Conservation (phyloP, 2,888 invertebrate species). For the Hymenopus coronatus region DNA sequence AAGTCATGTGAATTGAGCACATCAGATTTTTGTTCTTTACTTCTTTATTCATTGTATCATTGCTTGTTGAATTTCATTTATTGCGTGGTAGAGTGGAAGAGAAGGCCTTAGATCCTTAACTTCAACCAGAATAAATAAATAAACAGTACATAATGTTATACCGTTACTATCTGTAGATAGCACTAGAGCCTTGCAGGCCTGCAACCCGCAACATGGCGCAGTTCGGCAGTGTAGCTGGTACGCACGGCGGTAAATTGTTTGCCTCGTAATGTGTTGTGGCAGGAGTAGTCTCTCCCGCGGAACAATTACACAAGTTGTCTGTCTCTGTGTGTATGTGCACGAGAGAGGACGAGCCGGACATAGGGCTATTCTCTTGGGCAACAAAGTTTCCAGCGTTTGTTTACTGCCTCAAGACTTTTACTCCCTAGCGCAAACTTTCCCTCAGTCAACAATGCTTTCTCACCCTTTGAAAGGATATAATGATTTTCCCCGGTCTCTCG, state of each 20-base stretch:
- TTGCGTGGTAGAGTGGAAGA: too few relatives aligned
- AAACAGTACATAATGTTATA: too few relatives aligned
- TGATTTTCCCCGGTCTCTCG: background rate
- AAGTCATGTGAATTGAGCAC: too few relatives aligned
- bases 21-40: too few relatives aligned
- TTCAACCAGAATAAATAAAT: too few relatives aligned
- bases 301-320: conserved; percentile 9
- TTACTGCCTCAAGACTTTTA: background rate
- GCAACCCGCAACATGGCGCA: background rate
- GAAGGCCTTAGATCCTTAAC: too few relatives aligned
- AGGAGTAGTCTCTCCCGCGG: conserved; percentile 1
- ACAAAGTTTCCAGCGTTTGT: background rate
- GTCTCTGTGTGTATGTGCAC: background rate
- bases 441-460: background rate
- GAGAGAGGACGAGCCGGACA: background rate
- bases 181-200: background rate
- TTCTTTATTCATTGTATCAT: too few relatives aligned
- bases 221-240: background rate
- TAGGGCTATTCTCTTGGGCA: conserved; percentile 13
- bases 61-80: too few relatives aligned
- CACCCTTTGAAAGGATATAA: background rate
- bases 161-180: too few relatives aligned
- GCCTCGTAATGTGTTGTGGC: conserved; percentile 19
- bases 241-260: background rate
- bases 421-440: background rate